Base-by-base conservation (phyloP, 2,888 invertebrate genomes). In the Elaeidobius kamerunicus region DNA sequence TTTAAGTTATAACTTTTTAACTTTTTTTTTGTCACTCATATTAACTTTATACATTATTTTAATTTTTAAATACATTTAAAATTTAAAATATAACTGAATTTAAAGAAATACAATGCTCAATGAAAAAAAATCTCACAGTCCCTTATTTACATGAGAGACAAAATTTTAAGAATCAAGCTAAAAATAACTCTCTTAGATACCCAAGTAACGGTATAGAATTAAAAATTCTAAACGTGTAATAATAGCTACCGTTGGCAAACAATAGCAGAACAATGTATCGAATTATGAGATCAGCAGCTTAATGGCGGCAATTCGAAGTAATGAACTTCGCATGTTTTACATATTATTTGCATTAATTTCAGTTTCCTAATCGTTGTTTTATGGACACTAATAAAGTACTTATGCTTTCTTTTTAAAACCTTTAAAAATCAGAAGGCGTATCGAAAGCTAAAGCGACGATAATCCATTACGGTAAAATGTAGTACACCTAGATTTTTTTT, bases 281-380 rank as follows among this genome's bases (percentile, higher is more conserved):
- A 56, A 52, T 52, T 63, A 63, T 63, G 58, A 63, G 61, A 61
- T 61, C 61, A 60, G 59, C 55, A 50, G 56, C 55, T 57, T 45
- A 52, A 52, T 48, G 50, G 34, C 45, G 47, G 46, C 48, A 52
- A 58, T 60, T 58, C 55, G 52, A 51, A 57, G 62, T 64, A 64
- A 64, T 64, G 64, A 64, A 60, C 63, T 63, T 64, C 61, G 54
- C 65, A 62, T 67, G 67, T 67, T 65, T 64, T 61, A 67, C 67
- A 67, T 64, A 65, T 61, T 62, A 64, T 65, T 65, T 65, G 67
- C 65, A 65, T 66, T 66, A 65, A 65, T 65, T 66, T 64, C 60
- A 60, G 59, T 63, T 63, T 64, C 63, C 63, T 66, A 65, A 66
- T 66, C 63, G 61, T 54, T 48, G 59, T 64, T 65, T 66, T 65